Conservation (phyloP, 1,140 invertebrate genomes). For the Heliconius hermathena region DNA sequence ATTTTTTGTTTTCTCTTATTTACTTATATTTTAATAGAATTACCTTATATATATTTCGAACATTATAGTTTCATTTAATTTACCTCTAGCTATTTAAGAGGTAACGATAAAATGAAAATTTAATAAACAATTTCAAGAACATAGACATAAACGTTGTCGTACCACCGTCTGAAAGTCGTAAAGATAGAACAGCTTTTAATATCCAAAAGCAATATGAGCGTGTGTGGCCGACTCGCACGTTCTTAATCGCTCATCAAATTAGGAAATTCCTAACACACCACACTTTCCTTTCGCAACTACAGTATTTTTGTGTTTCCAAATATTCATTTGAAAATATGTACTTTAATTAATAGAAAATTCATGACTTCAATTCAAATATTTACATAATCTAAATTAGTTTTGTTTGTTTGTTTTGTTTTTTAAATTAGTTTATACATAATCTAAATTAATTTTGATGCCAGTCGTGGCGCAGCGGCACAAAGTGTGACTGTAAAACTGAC, state of each 20-base stretch:
- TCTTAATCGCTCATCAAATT: conserved; percentile 74
- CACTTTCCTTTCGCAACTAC: conserved; percentile 58
- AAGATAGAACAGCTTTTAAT: conserved; percentile 47
- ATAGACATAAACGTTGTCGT: not conserved
- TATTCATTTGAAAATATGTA: not conserved
- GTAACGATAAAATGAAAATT: no score
- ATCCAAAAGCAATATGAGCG: conserved; percentile 49
- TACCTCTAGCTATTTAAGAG: no score
- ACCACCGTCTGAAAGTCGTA: conserved; percentile 40
- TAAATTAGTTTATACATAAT: no score
- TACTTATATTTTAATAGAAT: not conserved
- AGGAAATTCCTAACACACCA: conserved; percentile 51
- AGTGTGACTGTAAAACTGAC: no score
- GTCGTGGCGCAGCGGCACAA: no score
- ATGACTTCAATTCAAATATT: not conserved
- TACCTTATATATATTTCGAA: no score
- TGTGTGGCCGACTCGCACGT: conserved; percentile 67
- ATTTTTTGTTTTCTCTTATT: not conserved
- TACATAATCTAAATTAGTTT: no score
- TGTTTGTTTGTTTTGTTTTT: no score
- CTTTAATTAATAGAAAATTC: not conserved
- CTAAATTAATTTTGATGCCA: no score
- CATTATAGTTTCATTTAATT: no score
- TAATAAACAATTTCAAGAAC: no score
- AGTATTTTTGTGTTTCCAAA: conserved; percentile 39